phyloP scores from a whole-genome alignment of 1,140 invertebrate genomes.

The Heliconius melpomene region DNA sequence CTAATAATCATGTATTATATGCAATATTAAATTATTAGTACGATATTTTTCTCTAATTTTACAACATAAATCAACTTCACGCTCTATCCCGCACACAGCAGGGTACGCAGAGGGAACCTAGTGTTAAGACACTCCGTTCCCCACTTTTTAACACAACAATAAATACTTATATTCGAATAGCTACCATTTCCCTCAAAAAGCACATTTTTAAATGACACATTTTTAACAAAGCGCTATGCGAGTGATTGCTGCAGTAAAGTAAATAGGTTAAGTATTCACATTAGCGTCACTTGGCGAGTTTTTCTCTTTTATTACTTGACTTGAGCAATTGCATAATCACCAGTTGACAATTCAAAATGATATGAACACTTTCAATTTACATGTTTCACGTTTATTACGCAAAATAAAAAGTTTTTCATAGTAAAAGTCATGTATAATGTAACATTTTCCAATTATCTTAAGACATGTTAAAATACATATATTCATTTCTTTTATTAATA shows the following conservation, averaged over 20 bases:
- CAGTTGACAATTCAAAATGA: background rate
- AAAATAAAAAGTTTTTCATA: too few species aligned
- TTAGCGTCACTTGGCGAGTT: constrained; percentile 16
- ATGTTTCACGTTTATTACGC: too few species aligned
- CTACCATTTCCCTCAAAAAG: background rate
- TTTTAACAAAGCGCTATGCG: background rate
- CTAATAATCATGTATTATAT: too few species aligned
- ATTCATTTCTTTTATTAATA: too few species aligned
- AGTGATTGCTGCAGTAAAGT: background rate
- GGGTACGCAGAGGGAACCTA: too few species aligned
- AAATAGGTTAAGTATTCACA: constrained; percentile 27
- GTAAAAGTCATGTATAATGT: background rate
- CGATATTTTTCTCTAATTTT: too few species aligned
- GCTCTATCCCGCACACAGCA: too few species aligned
- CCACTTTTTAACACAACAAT: too few species aligned
- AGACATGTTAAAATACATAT: background rate
- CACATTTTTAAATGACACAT: background rate
- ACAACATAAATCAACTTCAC: too few species aligned
- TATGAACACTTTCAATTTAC: background rate
- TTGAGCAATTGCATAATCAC: constrained; percentile 15
- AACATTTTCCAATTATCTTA: background rate
- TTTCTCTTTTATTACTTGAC: constrained; percentile 23
- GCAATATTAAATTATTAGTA: too few species aligned
- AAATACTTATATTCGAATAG: too few species aligned
- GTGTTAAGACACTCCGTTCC: too few species aligned